phyloP scores from a whole-genome alignment of 2,888 invertebrate genomes.

The Galeruca laticollis region DNA sequence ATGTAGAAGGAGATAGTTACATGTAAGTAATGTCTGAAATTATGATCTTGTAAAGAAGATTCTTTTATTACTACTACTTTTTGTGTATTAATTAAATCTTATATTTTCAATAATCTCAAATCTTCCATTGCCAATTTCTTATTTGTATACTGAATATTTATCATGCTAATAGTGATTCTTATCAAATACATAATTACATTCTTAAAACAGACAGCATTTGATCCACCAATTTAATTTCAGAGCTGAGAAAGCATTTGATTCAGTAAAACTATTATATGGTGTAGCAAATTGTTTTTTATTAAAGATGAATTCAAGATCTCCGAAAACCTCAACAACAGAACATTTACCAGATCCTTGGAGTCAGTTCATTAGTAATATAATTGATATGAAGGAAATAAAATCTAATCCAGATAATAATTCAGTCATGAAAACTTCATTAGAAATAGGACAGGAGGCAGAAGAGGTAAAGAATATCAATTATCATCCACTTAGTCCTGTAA shows the following conservation, averaged over 20 bases:
- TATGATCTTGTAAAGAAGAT: not conserved
- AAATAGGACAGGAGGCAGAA: slow-evolving; percentile 69
- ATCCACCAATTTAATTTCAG: slow-evolving; percentile 65
- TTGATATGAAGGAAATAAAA: slow-evolving; percentile 55
- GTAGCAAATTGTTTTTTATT: slow-evolving; percentile 89
- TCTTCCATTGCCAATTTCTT: not conserved
- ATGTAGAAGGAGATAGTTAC: slow-evolving; percentile 76
- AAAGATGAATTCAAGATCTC: slow-evolving; percentile 86
- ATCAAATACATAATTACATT: not conserved
- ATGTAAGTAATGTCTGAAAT: slow-evolving; percentile 71
- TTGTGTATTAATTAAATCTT: not conserved
- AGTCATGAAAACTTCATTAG: slow-evolving; percentile 60
- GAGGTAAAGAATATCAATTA: slow-evolving; percentile 64
- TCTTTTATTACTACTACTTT: not conserved
- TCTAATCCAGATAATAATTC: slow-evolving; percentile 56
- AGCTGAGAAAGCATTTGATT: slow-evolving; percentile 85
- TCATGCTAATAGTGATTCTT: not conserved
- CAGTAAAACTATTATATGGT: slow-evolving; percentile 89
- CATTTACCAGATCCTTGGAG: slow-evolving; percentile 88
- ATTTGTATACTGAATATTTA: slow-evolving; percentile 9
- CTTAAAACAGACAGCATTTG: not conserved
- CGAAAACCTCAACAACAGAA: slow-evolving; percentile 67
- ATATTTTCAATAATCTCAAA: not conserved
- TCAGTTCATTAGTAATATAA: slow-evolving; percentile 76
- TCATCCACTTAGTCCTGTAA: slow-evolving; percentile 83